Conservation (phyloP, 2,888 invertebrate species). For the Griposia aprilina region DNA sequence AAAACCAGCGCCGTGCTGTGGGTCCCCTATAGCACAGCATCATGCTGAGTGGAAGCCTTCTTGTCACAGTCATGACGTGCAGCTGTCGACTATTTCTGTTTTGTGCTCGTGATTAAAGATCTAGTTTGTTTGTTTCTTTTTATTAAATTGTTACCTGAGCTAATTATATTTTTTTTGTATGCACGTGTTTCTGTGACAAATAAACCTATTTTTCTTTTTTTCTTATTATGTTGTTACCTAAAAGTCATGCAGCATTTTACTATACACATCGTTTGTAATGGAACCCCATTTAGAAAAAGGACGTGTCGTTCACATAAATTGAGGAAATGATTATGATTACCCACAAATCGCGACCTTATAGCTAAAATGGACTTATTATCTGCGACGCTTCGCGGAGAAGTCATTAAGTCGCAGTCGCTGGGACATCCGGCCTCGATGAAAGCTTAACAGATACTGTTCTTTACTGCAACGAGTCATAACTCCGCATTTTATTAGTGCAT, state of each 20-base stretch:
- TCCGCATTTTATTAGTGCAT: constrained; percentile 14
- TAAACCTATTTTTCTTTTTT: too few relatives aligned
- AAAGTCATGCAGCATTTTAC: constrained; percentile 9
- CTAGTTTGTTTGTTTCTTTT: too few relatives aligned
- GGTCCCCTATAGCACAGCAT: too few relatives aligned
- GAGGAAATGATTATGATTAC: constrained; percentile 52
- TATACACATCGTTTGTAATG: background rate
- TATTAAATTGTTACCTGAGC: too few relatives aligned
- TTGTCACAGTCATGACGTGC: too few relatives aligned
- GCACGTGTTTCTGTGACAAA: too few relatives aligned
- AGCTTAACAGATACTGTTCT: constrained; percentile 46
- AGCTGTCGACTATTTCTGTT: too few relatives aligned
- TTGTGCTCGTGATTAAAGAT: too few relatives aligned
- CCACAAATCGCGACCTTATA: constrained; percentile 45
- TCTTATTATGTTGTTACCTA: background rate
- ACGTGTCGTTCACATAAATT: constrained; percentile 39
- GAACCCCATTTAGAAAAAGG: constrained; percentile 36
- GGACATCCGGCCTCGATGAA: constrained; percentile 58
- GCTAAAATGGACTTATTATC: constrained; percentile 61
- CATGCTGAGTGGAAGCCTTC: too few relatives aligned
- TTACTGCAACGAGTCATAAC: constrained; percentile 16
- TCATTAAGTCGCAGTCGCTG: constrained; percentile 59
- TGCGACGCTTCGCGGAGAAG: constrained; percentile 44
- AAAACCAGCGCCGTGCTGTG: too few relatives aligned
- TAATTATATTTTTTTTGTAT: too few relatives aligned